phyloP scores from a whole-genome alignment of 2,888 invertebrate genomes.

The Prosapia bicincta region DNA sequence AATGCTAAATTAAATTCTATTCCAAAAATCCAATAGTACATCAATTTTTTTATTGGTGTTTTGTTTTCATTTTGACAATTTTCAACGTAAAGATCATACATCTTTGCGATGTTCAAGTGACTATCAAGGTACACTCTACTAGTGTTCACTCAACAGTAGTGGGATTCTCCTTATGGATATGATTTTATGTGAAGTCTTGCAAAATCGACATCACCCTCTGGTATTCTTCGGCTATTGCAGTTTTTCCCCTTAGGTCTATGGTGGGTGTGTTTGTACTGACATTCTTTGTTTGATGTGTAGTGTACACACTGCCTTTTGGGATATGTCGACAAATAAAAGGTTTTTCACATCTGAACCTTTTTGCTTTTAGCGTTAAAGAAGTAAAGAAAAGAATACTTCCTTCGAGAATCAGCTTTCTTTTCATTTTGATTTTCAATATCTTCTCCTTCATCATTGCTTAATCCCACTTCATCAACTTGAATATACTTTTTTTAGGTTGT shows the following conservation, averaged over 20 bases:
- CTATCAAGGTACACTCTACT: slow-evolving; percentile 2
- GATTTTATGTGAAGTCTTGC: slow-evolving; percentile 2
- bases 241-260: too few species aligned
- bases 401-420: not conserved
- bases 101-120: slow-evolving; percentile 6
- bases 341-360: slow-evolving; percentile 10
- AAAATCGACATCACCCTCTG: slow-evolving; percentile 4
- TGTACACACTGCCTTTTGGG: not conserved
- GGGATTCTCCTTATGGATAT: not conserved
- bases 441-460: not conserved
- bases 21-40: slow-evolving; percentile 16
- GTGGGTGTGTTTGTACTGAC: too few species aligned
- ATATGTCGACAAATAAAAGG: slow-evolving; percentile 1
- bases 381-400: slow-evolving; percentile 10
- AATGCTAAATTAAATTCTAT: not conserved
- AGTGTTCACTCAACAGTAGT: not conserved
- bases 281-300: not conserved
- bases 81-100: slow-evolving; percentile 6
- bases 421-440: not conserved
- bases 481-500: not conserved
- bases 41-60: not conserved
- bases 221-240: not conserved
- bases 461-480: not conserved
- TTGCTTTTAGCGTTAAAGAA: not conserved
- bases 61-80: slow-evolving; percentile 1